Conservation (phyloP, 2,888 invertebrate species). For the Nomada flava region DNA sequence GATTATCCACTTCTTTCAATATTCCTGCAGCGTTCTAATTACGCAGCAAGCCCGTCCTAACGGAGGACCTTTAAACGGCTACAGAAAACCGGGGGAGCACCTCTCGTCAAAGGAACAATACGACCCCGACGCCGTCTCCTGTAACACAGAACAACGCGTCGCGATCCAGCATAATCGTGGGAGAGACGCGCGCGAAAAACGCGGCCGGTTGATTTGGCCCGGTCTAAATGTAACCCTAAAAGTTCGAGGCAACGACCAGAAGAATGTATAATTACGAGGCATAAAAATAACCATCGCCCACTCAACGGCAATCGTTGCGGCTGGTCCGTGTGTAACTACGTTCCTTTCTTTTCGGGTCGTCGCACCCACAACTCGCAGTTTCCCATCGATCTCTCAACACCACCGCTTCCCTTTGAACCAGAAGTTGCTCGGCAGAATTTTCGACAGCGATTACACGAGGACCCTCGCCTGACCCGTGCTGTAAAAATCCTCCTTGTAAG, state of each 20-base stretch:
- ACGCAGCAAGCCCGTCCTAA: neutral
- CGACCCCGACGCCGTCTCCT: conserved; percentile 11
- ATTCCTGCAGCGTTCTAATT: neutral
- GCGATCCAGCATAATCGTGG: conserved; percentile 64
- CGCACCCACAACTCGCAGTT: conserved; percentile 79
- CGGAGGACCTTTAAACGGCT: neutral
- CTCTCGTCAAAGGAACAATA: neutral
- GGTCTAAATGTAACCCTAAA: conserved; percentile 79
- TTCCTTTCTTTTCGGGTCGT: conserved; percentile 72
- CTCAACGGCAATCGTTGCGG: conserved; percentile 67
- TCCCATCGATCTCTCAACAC: conserved; percentile 81
- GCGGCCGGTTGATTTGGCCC: conserved; percentile 49
- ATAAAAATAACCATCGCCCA: conserved; percentile 83
- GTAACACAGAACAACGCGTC: conserved; percentile 9
- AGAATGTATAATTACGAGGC: conserved; percentile 84
- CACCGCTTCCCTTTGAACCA: conserved; percentile 9
- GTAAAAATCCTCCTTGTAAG: conserved; percentile 68
- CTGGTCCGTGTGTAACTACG: conserved; percentile 36
- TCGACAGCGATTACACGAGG: conserved; percentile 66
- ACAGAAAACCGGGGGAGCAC: neutral
- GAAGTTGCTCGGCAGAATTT: conserved; percentile 53
- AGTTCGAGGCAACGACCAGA: conserved; percentile 72
- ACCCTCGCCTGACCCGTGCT: conserved; percentile 47
- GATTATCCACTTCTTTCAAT: neutral
- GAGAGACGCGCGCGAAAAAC: conserved; percentile 71